Evolutionary conservation across 1,140 invertebrate species (phyloP).

Genomic region (Augochlora pura): DNA sequence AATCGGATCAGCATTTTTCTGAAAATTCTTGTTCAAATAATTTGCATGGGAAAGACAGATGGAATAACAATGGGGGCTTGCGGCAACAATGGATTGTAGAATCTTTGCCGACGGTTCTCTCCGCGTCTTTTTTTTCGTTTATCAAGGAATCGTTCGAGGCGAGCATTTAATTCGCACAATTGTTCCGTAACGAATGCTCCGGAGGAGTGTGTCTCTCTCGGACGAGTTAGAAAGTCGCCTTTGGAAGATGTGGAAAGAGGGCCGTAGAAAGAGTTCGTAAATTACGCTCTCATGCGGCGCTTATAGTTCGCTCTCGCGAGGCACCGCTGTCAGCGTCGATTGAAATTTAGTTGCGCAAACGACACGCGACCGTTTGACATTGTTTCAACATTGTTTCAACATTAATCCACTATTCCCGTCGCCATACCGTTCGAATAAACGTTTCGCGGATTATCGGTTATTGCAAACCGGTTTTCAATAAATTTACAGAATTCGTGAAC

Average conservation of each 20-base stretch:
- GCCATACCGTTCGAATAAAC: no score
- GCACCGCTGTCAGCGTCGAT: not conserved
- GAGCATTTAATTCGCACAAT: constrained; percentile 24
- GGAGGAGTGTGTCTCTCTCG: constrained; percentile 6
- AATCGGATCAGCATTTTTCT: no score
- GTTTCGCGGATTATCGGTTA: no score
- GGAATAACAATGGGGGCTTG: not conserved
- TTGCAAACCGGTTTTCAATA: no score
- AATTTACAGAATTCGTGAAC: no score
- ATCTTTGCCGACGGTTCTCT: not conserved
- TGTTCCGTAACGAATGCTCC: constrained; percentile 22
- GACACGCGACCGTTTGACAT: not conserved
- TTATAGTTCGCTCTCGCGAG: not conserved
- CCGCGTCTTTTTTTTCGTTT: not conserved
- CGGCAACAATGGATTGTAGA: not conserved
- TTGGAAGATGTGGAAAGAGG: constrained; percentile 33
- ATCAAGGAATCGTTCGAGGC: not conserved
- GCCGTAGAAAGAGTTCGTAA: constrained; percentile 12
- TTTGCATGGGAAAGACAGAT: no score
- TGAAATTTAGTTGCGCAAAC: constrained; percentile 10
- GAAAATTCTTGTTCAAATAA: no score
- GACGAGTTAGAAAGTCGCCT: constrained; percentile 30
- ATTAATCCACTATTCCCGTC: not conserved
- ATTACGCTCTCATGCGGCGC: constrained; percentile 26
- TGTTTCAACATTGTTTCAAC: constrained; percentile 8